Evolutionary conservation across 92 coral and sea anemone genomes (phyloP), one percentile per base, ranked within the genome.

Genomic region (Scolanthus callimorphus): DNA sequence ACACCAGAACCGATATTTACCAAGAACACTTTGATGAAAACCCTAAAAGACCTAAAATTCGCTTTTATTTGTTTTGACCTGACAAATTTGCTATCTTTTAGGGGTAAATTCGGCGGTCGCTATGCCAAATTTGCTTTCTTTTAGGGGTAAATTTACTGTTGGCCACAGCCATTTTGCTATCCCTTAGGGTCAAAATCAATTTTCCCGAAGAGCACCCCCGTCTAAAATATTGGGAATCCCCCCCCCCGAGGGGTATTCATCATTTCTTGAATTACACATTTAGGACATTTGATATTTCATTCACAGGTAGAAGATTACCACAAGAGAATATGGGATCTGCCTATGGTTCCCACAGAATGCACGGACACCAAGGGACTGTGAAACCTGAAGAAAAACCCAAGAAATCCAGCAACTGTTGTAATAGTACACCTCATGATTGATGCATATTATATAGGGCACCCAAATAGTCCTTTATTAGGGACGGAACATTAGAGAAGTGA

Each of bases 291-390:
- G 41, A 15, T 6, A 34, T 34, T 34, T 15, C 41, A 34, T 15
- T 15, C 41, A 34, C 54, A 78, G 85, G 85, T 70, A 70, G 27
- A 57, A 78, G 51, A 55, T 46, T 78, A 51, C 85, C 85, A 0
- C 78, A 62, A 17, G 85, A 70, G 31, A 60, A 52, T 4, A 47
- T 74, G 17, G 59, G 47, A 21, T 31, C 74, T 0, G 68, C 62
- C 0, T 71, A 78, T 21, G 4, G 6, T 4, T 4, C 11, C 12
- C 8, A 20, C 17, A 46, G 17, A 19, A 46, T 20, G 15, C 43
- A 34, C 9, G 9, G 43, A 6, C 6, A 6, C 43, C 6, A 6
- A 9, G 23, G 19, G 4, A 46, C 52, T 6, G 4, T 46, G 4
- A 9, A 19, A 46, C 19, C 52, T 9, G 52, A 46, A 19, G 52